A percentile compares a stretch with the other conserved stretches of the same genome.
These are phyloP conservation scores for Archilochus colubris DNA, from an alignment of 2,113 vertebrate genomes.

Conservation along the genomic window DNA sequence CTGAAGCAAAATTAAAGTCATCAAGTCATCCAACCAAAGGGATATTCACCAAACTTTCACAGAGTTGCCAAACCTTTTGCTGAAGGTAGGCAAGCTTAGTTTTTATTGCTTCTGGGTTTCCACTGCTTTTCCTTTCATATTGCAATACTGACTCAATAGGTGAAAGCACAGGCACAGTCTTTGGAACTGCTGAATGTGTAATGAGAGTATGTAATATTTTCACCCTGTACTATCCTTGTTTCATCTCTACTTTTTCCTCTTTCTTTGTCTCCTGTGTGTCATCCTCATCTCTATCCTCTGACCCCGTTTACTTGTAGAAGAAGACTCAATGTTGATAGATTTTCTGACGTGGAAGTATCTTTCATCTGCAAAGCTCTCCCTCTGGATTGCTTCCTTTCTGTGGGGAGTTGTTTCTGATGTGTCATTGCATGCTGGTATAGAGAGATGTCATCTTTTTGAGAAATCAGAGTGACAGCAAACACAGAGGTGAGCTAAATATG, in stretches of 20 bases:
- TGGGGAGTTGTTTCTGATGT: slow-evolving; percentile 8
- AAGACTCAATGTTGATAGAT: background rate
- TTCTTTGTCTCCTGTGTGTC: background rate
- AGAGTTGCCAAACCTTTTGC: background rate
- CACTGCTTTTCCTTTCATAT: background rate
- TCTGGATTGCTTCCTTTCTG: background rate
- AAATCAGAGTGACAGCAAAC: background rate
- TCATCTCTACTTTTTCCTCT: background rate
- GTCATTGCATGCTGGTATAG: background rate
- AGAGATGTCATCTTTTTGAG: background rate
- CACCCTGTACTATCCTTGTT: background rate
- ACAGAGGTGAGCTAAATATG: background rate
- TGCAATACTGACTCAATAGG: background rate
- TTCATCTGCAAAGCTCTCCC: background rate
- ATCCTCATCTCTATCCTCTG: background rate
- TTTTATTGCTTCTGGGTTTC: background rate
- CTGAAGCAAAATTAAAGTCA: slow-evolving; percentile 18
- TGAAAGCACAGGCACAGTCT: background rate
- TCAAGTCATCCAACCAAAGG: background rate
- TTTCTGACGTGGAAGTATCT: slow-evolving; percentile 3
- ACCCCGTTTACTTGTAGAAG: background rate
- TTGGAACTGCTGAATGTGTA: background rate
- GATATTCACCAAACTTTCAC: background rate
- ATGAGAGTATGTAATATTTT: background rate
- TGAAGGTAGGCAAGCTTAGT: background rate